A percentile compares a stretch with the other conserved stretches of the same genome.
These are phyloP conservation scores for Bacillus rossius DNA, from an alignment of 1,140 invertebrate genomes.

Conservation along the genomic window DNA sequence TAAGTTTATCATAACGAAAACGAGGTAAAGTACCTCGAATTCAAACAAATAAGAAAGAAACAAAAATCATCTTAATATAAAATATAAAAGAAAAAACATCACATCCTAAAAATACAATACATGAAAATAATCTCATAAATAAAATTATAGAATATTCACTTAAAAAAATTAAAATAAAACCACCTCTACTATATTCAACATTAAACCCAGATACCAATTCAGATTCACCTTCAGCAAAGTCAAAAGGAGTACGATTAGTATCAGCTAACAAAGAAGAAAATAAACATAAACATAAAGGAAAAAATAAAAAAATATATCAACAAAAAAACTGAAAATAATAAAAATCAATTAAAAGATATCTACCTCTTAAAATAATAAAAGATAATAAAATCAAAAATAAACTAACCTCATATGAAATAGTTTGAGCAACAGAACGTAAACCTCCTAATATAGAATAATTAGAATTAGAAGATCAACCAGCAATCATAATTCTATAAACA, in stretches of 20 bases:
- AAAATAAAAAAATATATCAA: conserved; percentile 47
- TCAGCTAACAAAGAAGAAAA: no score
- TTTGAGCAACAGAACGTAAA: no score
- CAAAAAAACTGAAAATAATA: conserved; percentile 42
- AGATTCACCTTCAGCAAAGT: conserved; percentile 69
- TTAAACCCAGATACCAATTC: conserved; percentile 74
- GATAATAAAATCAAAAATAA: no score
- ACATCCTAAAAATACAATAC: conserved; percentile 46
- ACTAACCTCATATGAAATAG: no score
- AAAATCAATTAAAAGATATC: no score
- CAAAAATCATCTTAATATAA: conserved; percentile 46
- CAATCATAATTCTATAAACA: no score
- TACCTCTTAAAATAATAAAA: no score
- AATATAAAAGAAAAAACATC: conserved; percentile 41
- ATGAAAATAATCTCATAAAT: conserved; percentile 55
- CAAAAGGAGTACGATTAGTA: conserved; percentile 68
- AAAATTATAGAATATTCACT: conserved; percentile 62
- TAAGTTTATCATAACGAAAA: conserved; percentile 57
- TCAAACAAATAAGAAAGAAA: conserved; percentile 51
- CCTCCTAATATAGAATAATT: no score
- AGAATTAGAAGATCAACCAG: conserved; percentile 60
- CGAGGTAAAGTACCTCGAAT: conserved; percentile 50
- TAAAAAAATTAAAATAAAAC: conserved; percentile 70
- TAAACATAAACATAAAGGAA: no score
- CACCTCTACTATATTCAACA: conserved; percentile 58